Conservation (phyloP, 1,140 invertebrate genomes). For the Apis dorsata region DNA sequence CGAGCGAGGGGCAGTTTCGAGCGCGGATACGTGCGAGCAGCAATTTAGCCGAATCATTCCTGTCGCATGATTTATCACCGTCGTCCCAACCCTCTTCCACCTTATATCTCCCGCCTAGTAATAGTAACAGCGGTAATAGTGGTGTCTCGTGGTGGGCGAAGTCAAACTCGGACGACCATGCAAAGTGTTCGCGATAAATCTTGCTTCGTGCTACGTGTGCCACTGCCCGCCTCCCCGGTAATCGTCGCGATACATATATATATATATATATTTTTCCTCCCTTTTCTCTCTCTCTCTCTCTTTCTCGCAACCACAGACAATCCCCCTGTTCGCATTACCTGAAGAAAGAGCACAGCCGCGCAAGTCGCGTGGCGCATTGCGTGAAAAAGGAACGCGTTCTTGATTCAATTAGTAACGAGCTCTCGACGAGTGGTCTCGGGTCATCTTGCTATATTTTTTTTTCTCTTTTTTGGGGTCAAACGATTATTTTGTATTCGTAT, state of each 20-base stretch:
- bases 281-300: slow-evolving; percentile 8
- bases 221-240: slow-evolving; percentile 23
- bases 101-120: not conserved
- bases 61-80: slow-evolving; percentile 75
- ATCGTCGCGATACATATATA: slow-evolving; percentile 40
- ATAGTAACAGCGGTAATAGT: slow-evolving; percentile 35
- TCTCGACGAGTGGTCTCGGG: not conserved
- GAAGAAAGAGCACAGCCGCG: slow-evolving; percentile 19
- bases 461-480: too few relatives aligned
- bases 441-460: not conserved
- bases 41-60: slow-evolving; percentile 77
- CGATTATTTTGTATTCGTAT: too few relatives aligned
- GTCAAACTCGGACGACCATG: slow-evolving; percentile 42
- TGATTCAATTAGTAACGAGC: slow-evolving; percentile 46
- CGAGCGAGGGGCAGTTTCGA: slow-evolving; percentile 59
- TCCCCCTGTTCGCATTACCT: too few relatives aligned
- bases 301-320: not conserved
- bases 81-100: slow-evolving; percentile 11
- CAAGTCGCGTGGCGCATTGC: slow-evolving; percentile 50
- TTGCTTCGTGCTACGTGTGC: slow-evolving; percentile 28
- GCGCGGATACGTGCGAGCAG: slow-evolving; percentile 73
- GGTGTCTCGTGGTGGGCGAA: slow-evolving; percentile 20
- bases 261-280: not conserved
- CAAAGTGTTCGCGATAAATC: slow-evolving; percentile 57
- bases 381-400: slow-evolving; percentile 44